Base-by-base conservation (phyloP, 1,140 invertebrate genomes). In the Orius insidiosus region DNA sequence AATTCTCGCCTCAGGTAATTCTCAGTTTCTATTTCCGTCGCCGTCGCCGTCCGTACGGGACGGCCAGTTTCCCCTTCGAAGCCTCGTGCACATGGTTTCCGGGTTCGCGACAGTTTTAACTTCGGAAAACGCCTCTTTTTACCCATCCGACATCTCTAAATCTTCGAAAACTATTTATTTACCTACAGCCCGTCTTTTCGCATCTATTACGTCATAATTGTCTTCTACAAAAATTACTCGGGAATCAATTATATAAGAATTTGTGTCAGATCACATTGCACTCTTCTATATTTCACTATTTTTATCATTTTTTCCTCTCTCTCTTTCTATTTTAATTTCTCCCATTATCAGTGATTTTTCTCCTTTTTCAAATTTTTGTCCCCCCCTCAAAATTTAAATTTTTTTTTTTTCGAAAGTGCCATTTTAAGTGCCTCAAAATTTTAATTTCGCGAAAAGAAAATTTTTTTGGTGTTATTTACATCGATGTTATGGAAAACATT, bases 61-160 rank as follows among this genome's bases (percentile, higher is more conserved):
- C 37, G n/a, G 11, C 19, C 15, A 15, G 16, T 10, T 18, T 16
- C 11, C 6, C n/a, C 11, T 45, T 14, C 32, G 13, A 37, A 43
- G 34, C 56, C 52, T 53, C 56, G 50, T 56, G 59, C 66, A 67
- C 65, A 68, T 68, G 65, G 64, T 66, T 66, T 67, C 59, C 58
- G 56, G 59, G 56, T 59, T 58, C 53, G 41, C 19, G 9, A 32
- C 41, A 30, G 18, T 43, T 43, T 43, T 43, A 18, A 9, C 16
- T 9, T 30, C n/a, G n/a, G n/a, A n/a, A n/a, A n/a, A n/a, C 9
- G 5, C 19, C 18, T 38, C 18, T 24, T 46, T 18, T 14, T 3
- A n/a, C 4, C 14, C 24, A 16, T n/a, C n/a, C n/a, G n/a, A 11
- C 18, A 24, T 40, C 10, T 4, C 15, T 5, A 5, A 3, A 18